A percentile compares a stretch with the other conserved stretches of the same genome.
Conservation (phyloP, 2,797 vertebrate species). For the Eutrigla gurnardus region DNA sequence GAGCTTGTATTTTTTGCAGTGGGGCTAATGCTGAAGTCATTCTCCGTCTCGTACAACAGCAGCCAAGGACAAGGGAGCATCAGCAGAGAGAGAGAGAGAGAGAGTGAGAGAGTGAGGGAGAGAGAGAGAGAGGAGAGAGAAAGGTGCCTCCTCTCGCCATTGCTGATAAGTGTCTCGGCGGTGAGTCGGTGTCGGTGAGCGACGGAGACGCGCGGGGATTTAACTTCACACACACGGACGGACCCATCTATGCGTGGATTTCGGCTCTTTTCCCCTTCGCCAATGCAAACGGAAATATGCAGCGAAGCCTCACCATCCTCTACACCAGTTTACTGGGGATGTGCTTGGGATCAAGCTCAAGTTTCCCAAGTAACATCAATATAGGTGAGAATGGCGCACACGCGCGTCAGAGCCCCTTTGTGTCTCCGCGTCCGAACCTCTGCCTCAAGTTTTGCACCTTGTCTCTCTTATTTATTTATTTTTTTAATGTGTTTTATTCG, state of each 20-base stretch:
- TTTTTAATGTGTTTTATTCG: neutral
- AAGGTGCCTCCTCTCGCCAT: constrained; percentile 83
- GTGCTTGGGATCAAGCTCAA: constrained; percentile 97
- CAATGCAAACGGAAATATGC: constrained; percentile 99
- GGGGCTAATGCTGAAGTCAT: constrained; percentile 64
- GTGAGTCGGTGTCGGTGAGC: constrained; percentile 68
- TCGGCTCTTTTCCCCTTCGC: constrained; percentile 91
- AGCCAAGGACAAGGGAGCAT: constrained; percentile 75
- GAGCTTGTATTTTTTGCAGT: constrained; percentile 67
- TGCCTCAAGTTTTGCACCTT: constrained; percentile 29
- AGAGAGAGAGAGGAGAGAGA: constrained; percentile 66
- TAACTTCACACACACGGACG: constrained; percentile 75
- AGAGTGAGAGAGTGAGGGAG: constrained; percentile 5
- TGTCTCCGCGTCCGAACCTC: neutral
- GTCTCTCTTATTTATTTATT: neutral
- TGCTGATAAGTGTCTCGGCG: constrained; percentile 63
- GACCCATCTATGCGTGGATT: constrained; percentile 92
- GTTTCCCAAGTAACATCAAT: constrained; percentile 99
- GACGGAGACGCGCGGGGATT: constrained; percentile 70
- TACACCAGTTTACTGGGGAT: constrained; percentile 98
- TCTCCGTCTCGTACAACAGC: constrained; percentile 71
- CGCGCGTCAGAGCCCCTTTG: constrained; percentile 2
- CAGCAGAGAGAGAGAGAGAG: constrained; percentile 58
- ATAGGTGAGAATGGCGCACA: constrained; percentile 91
- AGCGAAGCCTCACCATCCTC: constrained; percentile 98